Evolutionary conservation across 1,140 invertebrate species (phyloP), one percentile per base, ranked within the genome.

Genomic region (Conopomorpha cramerella): DNA sequence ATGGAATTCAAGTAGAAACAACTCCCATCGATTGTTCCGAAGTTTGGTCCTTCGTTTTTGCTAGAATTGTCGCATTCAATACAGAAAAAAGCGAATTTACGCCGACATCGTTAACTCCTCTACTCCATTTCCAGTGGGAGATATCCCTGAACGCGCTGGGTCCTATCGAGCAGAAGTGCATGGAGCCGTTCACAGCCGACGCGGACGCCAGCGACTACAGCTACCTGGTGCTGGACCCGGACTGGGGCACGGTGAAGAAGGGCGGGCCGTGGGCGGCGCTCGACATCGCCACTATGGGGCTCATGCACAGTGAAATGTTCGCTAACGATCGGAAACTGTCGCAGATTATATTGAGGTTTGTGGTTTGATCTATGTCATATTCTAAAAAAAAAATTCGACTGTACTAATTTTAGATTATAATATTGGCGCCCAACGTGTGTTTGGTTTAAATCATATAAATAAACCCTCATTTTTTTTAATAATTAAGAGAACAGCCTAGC

Each of bases 181-280:
- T 91, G 32, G n/a, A n/a, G n/a, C 89, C 91, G 47, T 82, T 85
- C 39, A 78, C 84, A 1, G 67, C 71, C 1, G 82, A 80, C 16
- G 80, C 81, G n/a, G 81, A 78, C 40, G 79, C 79, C 11, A 83
- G 85, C 23, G 80, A 86, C 27, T 92, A 92, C 51, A 91, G 89
- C 67, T 89, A 88, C 49, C 68, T 92, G 26, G 83, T 81, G 35
- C 71, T 91, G 11, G 87, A 92, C 67, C 80, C 85, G 1, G 81
- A 88, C 34, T 92, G 90, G 89, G 89, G 90, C 51, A 89, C 88
- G 0, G 63, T 89, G n/a, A 81, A 87, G 49, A 81, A 87, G 41
- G 86, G 86, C 27, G 91, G 91, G n/a, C 81, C 86, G 0, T 92
- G 90, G 88, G 84, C 85, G 13, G 82, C 83, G 8, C 77, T 82